phyloP scores from a whole-genome alignment of 2,113 vertebrate species.

The Sinocyclocheilus grahami region DNA sequence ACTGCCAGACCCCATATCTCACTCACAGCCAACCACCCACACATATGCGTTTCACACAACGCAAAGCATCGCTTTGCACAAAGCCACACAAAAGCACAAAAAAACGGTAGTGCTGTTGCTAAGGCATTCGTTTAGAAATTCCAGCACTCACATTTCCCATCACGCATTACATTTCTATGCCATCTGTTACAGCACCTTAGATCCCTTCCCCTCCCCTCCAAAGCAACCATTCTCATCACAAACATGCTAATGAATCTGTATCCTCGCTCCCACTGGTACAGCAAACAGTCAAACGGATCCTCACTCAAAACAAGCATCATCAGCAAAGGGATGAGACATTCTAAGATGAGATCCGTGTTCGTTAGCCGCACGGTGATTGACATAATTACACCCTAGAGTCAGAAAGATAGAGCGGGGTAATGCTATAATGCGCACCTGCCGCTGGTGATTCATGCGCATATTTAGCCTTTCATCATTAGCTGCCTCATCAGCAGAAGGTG shows the following conservation, averaged over 20 bases:
- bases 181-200: slow-evolving; percentile 65
- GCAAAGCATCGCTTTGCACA: slow-evolving; percentile 6
- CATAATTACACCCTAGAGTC: slow-evolving; percentile 69
- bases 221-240: slow-evolving; percentile 55
- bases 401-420: slow-evolving; percentile 59
- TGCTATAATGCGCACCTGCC: slow-evolving; percentile 60
- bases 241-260: slow-evolving; percentile 56
- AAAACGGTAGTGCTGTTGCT: slow-evolving; percentile 16
- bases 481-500: slow-evolving; percentile 42
- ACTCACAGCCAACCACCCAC: slow-evolving; percentile 16
- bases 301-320: slow-evolving; percentile 59
- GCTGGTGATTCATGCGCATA: slow-evolving; percentile 59
- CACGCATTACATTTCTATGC: slow-evolving; percentile 59
- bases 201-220: slow-evolving; percentile 32
- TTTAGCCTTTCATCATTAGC: slow-evolving; percentile 53
- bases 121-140: slow-evolving; percentile 47
- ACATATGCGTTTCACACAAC: slow-evolving; percentile 33
- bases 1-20: slow-evolving; percentile 19
- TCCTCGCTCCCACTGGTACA: slow-evolving; percentile 52
- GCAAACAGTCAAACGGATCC: slow-evolving; percentile 56
- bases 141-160: slow-evolving; percentile 48
- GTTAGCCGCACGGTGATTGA: slow-evolving; percentile 64
- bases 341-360: slow-evolving; percentile 66
- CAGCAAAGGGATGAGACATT: slow-evolving; percentile 61
- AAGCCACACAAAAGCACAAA: neutral